Percentiles rank a stretch among this genome's conserved stretches.
These are phyloP conservation scores for Amphipyra berbera DNA, from an alignment of 2,888 invertebrate genomes.

Conservation along the genomic window DNA sequence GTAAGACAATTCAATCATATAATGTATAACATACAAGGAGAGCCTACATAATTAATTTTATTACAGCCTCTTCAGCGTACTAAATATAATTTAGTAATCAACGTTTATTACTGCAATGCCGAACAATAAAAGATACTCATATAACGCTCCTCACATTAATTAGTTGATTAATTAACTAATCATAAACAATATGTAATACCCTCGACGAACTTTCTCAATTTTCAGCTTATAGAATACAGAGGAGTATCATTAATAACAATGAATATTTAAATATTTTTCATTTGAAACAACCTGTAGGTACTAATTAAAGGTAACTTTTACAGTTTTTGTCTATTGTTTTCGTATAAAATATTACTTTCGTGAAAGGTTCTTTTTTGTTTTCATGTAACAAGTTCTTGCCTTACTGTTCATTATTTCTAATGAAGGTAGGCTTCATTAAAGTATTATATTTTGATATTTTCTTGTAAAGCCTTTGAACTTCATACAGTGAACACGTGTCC, in stretches of 20 bases:
- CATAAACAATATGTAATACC: conserved; percentile 49
- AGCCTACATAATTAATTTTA: conserved; percentile 20
- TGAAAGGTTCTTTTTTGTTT: conserved; percentile 48
- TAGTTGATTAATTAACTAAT: conserved; percentile 56
- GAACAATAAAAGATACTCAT: conserved; percentile 38
- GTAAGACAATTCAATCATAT: conserved; percentile 13
- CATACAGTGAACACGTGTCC: conserved; percentile 14
- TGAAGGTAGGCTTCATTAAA: conserved; percentile 20
- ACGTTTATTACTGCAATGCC: conserved; percentile 37
- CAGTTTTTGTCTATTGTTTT: conserved; percentile 46
- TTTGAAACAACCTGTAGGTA: conserved; percentile 39
- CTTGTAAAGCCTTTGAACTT: conserved; percentile 9
- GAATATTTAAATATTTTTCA: conserved; percentile 41
- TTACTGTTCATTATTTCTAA: conserved; percentile 21
- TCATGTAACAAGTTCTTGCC: conserved; percentile 28
- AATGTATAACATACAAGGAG: conserved; percentile 11
- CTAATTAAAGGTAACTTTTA: conserved; percentile 59
- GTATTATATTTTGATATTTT: conserved; percentile 9
- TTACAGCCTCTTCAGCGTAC: conserved; percentile 11
- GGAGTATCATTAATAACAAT: conserved; percentile 42
- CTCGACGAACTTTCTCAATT: conserved; percentile 60
- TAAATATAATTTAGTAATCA: conserved; percentile 20
- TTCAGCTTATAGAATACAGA: conserved; percentile 48
- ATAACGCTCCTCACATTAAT: conserved; percentile 52
- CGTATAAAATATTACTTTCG: conserved; percentile 38